Evolutionary conservation across 2,797 vertebrate species (phyloP).

Genomic region (Brachymystax lenok): DNA sequence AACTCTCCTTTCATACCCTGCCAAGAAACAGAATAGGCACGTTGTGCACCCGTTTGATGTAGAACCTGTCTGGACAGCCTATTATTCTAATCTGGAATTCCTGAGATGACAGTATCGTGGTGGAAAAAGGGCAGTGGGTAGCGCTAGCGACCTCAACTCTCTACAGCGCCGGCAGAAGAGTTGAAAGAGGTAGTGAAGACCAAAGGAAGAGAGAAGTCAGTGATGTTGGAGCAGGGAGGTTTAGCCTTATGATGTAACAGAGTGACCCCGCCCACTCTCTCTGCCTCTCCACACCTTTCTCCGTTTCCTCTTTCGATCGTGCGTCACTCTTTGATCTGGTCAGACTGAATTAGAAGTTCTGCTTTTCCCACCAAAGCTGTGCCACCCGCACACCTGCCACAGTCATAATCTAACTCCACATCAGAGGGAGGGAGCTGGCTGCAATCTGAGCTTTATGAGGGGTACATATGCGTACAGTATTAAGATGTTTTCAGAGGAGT

Average conservation of each 20-base stretch:
- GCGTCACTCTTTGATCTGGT: conserved; percentile 60
- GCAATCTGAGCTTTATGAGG: conserved; percentile 28
- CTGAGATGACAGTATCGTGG: conserved; percentile 13
- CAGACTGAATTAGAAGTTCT: conserved; percentile 56
- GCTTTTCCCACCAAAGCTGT: conserved; percentile 38
- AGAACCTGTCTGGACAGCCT: conserved; percentile 24
- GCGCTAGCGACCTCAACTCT: conserved; percentile 31
- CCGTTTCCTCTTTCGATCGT: conserved; percentile 50
- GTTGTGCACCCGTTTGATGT: conserved; percentile 41
- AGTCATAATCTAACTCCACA: conserved; percentile 35
- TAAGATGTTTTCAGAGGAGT: neutral
- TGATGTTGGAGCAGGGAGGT: conserved; percentile 8
- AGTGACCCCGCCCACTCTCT: conserved; percentile 46
- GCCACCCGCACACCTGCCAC: conserved; percentile 59
- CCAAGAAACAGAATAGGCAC: conserved; percentile 23
- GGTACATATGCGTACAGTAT: neutral
- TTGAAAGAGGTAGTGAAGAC: conserved; percentile 38
- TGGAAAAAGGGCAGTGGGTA: neutral
- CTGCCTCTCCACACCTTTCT: conserved; percentile 25
- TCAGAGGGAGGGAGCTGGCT: conserved; percentile 10
- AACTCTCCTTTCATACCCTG: conserved; percentile 25
- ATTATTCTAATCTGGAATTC: conserved; percentile 33
- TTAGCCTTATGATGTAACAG: conserved; percentile 27
- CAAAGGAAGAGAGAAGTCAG: conserved; percentile 26
- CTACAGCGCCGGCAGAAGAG: conserved; percentile 36